Evolutionary conservation across 2,113 vertebrate genomes (phyloP).

Genomic region (Sander lucioperca): DNA sequence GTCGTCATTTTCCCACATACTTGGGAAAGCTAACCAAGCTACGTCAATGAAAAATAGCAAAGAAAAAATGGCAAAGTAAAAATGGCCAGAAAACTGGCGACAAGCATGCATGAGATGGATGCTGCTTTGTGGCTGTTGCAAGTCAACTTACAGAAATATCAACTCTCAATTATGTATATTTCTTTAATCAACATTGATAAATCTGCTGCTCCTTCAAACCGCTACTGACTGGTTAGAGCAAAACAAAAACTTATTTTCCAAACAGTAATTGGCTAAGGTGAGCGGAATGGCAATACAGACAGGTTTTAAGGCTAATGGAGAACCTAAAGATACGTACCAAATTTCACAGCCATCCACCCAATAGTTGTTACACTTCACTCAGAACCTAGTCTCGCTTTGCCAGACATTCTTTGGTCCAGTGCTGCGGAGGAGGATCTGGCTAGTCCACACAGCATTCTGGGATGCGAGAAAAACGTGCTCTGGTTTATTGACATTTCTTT

Average conservation of each 20-base stretch:
- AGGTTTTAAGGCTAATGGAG: neutral
- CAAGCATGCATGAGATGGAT: too few species aligned
- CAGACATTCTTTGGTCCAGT: too few species aligned
- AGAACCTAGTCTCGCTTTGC: too few species aligned
- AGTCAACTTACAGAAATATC: neutral
- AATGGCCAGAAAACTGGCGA: too few species aligned
- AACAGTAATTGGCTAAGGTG: too few species aligned
- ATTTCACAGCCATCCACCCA: neutral
- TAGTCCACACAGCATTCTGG: too few species aligned
- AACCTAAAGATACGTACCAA: neutral
- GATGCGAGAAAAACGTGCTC: too few species aligned
- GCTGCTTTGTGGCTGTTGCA: neutral
- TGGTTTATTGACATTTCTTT: too few species aligned
- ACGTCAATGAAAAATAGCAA: neutral
- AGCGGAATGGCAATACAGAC: neutral
- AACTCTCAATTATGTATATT: neutral
- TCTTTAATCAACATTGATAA: neutral
- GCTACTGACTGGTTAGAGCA: neutral
- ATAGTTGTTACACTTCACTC: neutral
- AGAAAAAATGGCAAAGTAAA: neutral
- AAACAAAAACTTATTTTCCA: too few species aligned
- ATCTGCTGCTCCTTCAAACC: neutral
- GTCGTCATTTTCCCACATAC: too few species aligned
- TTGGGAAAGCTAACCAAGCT: neutral
- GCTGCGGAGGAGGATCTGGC: too few species aligned